Conservation (phyloP, 2,113 vertebrate genomes). For the Octodon degus region DNA sequence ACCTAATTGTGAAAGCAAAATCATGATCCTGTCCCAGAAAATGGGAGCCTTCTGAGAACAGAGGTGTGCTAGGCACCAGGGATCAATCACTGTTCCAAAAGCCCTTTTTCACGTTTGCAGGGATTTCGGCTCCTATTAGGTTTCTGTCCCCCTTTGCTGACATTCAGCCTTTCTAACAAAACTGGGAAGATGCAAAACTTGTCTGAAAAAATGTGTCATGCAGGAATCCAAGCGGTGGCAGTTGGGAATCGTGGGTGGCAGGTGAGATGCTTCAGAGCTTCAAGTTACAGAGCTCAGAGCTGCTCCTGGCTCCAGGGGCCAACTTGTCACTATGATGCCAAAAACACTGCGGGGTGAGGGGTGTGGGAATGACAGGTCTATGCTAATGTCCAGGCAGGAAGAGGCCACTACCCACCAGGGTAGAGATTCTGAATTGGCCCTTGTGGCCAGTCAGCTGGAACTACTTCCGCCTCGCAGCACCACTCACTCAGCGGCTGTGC, state of each 20-base stretch:
- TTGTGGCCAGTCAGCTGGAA: conserved; percentile 58
- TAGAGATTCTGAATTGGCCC: conserved; percentile 58
- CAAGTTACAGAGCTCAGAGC: conserved; percentile 66
- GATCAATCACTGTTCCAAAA: not conserved
- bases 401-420: conserved; percentile 10
- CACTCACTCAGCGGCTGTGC: not conserved
- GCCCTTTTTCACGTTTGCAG: not conserved
- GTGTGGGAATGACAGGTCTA: conserved; percentile 62
- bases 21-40: conserved; percentile 80
- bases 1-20: conserved; percentile 42
- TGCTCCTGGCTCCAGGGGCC: conserved; percentile 49
- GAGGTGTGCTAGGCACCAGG: not conserved
- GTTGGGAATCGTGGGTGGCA: conserved; percentile 42
- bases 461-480: conserved; percentile 28
- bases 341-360: conserved; percentile 26
- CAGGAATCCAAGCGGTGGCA: conserved; percentile 46
- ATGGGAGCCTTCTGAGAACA: conserved; percentile 62
- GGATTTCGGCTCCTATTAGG: conserved; percentile 68
- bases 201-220: not conserved
- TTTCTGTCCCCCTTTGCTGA: conserved; percentile 73
- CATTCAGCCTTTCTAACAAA: conserved; percentile 66
- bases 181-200: conserved; percentile 1
- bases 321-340: conserved; percentile 64
- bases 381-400: conserved; percentile 63
- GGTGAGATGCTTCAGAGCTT: conserved; percentile 62